phyloP scores from a whole-genome alignment of 1,140 invertebrate species.

The Apis cerana region DNA sequence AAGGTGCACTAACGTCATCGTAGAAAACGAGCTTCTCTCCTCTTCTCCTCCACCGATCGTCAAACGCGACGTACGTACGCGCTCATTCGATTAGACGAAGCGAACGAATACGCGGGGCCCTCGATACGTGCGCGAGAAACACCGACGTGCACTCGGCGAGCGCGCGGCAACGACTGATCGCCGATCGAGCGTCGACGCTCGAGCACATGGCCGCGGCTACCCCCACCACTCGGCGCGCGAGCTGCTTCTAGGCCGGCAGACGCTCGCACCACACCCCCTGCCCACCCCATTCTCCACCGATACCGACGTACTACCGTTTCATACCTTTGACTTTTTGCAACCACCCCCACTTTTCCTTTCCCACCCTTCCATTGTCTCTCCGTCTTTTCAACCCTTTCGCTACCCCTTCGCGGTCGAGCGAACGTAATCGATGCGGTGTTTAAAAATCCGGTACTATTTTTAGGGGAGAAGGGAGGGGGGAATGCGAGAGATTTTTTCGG shows the following conservation, averaged over 20 bases:
- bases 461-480: too few relatives aligned
- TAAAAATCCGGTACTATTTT: too few relatives aligned
- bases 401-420: too few relatives aligned
- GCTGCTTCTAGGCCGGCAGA: slow-evolving; percentile 46
- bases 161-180: slow-evolving; percentile 79
- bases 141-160: slow-evolving; percentile 65
- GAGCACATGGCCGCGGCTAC: slow-evolving; percentile 75
- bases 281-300: slow-evolving; percentile 13
- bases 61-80: too few relatives aligned
- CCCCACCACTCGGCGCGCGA: slow-evolving; percentile 17
- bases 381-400: neutral
- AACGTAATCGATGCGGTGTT: neutral
- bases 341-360: neutral
- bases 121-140: slow-evolving; percentile 19
- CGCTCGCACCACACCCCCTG: neutral
- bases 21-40: neutral
- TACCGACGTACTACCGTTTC: neutral
- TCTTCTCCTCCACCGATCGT: neutral
- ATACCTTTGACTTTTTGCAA: slow-evolving; percentile 15
- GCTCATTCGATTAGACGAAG: too few relatives aligned
- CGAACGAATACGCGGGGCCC: neutral
- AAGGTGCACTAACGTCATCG: slow-evolving; percentile 43
- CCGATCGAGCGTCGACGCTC: slow-evolving; percentile 72
- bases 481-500: too few relatives aligned
- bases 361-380: neutral